Base-by-base conservation (phyloP, 2,797 vertebrate genomes). In the Phataginus tetradactyla region DNA sequence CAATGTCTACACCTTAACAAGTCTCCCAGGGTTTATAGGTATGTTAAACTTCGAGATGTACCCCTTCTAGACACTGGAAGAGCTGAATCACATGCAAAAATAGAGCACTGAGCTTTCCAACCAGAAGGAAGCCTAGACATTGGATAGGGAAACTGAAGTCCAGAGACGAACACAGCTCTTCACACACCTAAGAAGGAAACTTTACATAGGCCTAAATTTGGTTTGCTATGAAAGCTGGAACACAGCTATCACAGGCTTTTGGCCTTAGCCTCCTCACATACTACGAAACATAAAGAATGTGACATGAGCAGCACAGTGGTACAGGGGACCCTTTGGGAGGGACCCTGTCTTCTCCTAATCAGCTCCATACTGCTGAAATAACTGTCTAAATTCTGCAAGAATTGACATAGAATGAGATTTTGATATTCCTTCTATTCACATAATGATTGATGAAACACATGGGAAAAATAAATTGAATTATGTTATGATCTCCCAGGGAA, bases 381-480 rank as follows among this genome's bases (percentile, higher is more conserved):
- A 97, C 93, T 91, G 96, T 97, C 90, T 96, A 92, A 91, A 89
- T 94, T 98, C 94, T 96, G 88, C 85, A 96, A 69, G 90, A 98
- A 98, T 91, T 98, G 97, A 97, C 97, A 96, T 66, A 93, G 95
- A 98, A 97, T 96, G 91, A 98, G 96, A 90, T 91, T 96, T 80
- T 97, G 86, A 96, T 98, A 98, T 97, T 96, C 88, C 87, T 98
- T 97, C 95, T 97, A 96, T 97, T 98, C 97, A 95, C 88, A 97
- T 96, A 98, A 97, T 98, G 96, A 98, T 97, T 98, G 98, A 98
- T 98, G 97, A 98, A 98, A 98, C 98, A 98, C 32, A 10, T 98
- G 98, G 98, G 98, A 96, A 98, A 98, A 98, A 98, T 98, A 98
- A 98, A 99, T 97, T 98, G 98, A 98, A 98, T 98, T 98, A 98